phyloP scores from a whole-genome alignment of 2,888 invertebrate species.

The Chrysina gloriosa region DNA sequence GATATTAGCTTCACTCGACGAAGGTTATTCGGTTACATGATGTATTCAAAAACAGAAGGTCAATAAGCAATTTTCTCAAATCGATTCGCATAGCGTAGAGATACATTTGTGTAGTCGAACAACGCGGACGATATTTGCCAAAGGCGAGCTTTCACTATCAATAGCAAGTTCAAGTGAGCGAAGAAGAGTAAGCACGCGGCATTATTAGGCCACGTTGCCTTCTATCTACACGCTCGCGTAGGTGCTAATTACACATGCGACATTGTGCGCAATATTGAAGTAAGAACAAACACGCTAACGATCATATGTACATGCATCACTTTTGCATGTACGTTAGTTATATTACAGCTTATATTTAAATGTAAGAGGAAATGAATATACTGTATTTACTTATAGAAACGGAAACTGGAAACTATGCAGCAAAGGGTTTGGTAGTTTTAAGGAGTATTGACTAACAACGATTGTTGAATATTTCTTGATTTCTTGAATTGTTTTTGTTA shows the following conservation, averaged over 20 bases:
- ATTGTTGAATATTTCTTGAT: too few relatives aligned
- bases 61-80: background rate
- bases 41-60: slow-evolving; percentile 21
- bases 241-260: background rate
- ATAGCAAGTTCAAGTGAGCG: slow-evolving; percentile 36
- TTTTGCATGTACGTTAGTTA: background rate
- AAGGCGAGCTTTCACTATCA: slow-evolving; percentile 33
- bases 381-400: too few relatives aligned
- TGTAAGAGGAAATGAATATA: background rate
- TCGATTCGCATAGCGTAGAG: background rate
- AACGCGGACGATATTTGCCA: background rate
- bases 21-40: slow-evolving; percentile 27
- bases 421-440: too few relatives aligned
- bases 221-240: background rate
- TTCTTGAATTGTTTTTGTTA: too few relatives aligned
- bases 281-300: background rate
- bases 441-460: too few relatives aligned
- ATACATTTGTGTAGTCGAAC: slow-evolving; percentile 13
- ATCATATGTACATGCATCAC: too few relatives aligned
- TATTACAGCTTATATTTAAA: background rate
- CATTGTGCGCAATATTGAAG: background rate
- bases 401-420: too few relatives aligned
- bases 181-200: background rate
- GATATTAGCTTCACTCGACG: slow-evolving; percentile 8
- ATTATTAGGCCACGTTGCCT: background rate